Base-by-base conservation (phyloP, 2,113 vertebrate species). In the Erpornis zantholeuca region DNA sequence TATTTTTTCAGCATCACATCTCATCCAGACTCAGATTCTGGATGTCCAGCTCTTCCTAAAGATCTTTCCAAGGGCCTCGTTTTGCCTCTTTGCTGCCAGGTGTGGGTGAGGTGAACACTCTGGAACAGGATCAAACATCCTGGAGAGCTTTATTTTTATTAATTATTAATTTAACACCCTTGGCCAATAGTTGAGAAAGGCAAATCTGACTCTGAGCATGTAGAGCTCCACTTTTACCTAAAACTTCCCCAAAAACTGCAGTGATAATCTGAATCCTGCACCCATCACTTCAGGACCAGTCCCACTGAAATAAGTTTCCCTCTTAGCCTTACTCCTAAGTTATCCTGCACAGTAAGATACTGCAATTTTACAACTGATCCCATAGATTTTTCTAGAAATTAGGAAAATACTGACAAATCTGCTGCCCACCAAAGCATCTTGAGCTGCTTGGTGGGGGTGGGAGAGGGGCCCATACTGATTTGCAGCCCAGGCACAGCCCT, bases 401-500 rank as follows among this genome's bases (percentile, higher is more conserved):
- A 35, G 42, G 60, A 28, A 35, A 24, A 29, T 1, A 4, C 13
- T 11, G 27, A 23, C 60, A 63, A 36, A 68, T 17, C 20, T 49
- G 11, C 54, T 78, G 54, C 33, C 11, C 40, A 10, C 0, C 1
- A 59, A 25, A 73, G 12, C 4, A 1, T 7, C 28, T 29, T 4
- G 25, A 40, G 33, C 63, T 59, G 79, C 68, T 65, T 0, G 0
- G 2, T 15, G 0, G 0, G 19, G 23, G 6, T n/a, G 23, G 15
- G 40, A 27, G 33, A 78, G 25, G 21, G 22, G 2, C 40, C 22
- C 4, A 4, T 10, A 25, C 25, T 0, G 0, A 54, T 31, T 19
- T 70, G 42, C 60, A 82, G 49, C 23, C 65, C 36, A 14, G 29
- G 23, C 42, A 53, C 54, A 33, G 16, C 19, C 29, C 21, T 38